phyloP scores from a whole-genome alignment of 2,888 invertebrate species.

The Muschampia plurimacula region DNA sequence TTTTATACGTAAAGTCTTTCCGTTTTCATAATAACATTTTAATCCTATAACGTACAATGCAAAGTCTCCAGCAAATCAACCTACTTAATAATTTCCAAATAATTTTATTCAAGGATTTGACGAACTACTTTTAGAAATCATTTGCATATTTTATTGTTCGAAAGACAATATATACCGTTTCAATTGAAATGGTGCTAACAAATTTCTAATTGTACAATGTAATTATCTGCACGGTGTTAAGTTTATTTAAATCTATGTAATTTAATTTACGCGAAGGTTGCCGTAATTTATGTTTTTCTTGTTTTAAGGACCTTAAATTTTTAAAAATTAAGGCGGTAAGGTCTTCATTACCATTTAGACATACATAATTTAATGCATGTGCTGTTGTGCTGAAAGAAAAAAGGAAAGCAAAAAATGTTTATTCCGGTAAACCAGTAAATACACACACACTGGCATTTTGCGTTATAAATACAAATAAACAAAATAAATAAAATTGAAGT shows the following conservation, averaged over 20 bases:
- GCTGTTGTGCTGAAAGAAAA: too few relatives aligned
- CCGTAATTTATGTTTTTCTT: constrained; percentile 1
- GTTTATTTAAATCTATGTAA: background rate
- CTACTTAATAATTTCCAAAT: background rate
- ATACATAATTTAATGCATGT: too few relatives aligned
- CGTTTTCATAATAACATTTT: background rate
- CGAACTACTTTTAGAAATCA: background rate
- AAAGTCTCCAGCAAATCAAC: background rate
- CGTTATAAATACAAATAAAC: too few relatives aligned
- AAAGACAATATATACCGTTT: constrained; percentile 5
- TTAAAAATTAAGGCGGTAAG: too few relatives aligned
- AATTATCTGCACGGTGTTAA: constrained; percentile 1
- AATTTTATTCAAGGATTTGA: constrained; percentile 8
- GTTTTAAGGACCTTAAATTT: background rate
- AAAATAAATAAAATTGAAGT: too few relatives aligned
- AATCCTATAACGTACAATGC: background rate
- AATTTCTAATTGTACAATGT: background rate
- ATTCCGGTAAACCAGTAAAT: too few relatives aligned
- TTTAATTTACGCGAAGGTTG: constrained; percentile 5
- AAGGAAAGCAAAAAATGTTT: too few relatives aligned
- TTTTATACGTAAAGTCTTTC: background rate
- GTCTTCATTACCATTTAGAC: too few relatives aligned
- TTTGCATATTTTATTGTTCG: background rate
- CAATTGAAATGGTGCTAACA: constrained; percentile 1
- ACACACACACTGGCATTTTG: too few relatives aligned